Conservation (phyloP, 1,140 invertebrate species). For the Pissodes strobi region DNA sequence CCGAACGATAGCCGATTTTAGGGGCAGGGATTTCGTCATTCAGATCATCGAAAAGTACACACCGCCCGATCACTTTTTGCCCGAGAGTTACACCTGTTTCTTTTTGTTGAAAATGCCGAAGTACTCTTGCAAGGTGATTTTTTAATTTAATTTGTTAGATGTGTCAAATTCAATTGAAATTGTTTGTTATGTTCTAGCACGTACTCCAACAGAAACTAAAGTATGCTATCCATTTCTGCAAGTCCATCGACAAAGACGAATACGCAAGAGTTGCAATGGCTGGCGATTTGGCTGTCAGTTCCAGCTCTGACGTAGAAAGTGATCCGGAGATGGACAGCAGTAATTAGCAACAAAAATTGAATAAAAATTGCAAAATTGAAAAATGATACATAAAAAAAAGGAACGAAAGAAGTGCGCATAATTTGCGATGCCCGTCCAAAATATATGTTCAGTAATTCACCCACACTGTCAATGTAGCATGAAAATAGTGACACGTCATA, state of each 20-base stretch:
- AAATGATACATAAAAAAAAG: too few species aligned
- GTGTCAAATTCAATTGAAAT: too few species aligned
- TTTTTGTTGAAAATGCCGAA: constrained; percentile 97
- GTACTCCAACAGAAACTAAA: constrained; percentile 94
- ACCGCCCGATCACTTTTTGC: constrained; percentile 93
- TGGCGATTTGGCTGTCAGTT: constrained; percentile 64
- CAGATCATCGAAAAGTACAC: constrained; percentile 93
- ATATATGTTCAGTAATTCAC: too few species aligned
- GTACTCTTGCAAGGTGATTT: constrained; percentile 85
- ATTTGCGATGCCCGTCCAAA: not conserved
- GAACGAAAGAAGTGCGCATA: not conserved
- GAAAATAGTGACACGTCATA: not conserved
- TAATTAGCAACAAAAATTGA: constrained; percentile 22
- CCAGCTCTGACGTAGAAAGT: constrained; percentile 59
- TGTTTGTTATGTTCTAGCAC: constrained; percentile 53
- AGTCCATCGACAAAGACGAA: constrained; percentile 96
- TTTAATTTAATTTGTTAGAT: not conserved
- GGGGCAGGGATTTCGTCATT: constrained; percentile 90
- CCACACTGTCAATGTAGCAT: not conserved
- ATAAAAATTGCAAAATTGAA: too few species aligned
- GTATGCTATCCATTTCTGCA: constrained; percentile 97
- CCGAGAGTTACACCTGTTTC: constrained; percentile 97
- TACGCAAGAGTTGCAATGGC: constrained; percentile 91
- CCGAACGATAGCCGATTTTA: constrained; percentile 91
- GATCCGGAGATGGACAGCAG: constrained; percentile 54